Percentiles rank a stretch among this genome's conserved stretches.
phyloP scores from a whole-genome alignment of 2,113 vertebrate genomes.

The Alosa alosa region DNA sequence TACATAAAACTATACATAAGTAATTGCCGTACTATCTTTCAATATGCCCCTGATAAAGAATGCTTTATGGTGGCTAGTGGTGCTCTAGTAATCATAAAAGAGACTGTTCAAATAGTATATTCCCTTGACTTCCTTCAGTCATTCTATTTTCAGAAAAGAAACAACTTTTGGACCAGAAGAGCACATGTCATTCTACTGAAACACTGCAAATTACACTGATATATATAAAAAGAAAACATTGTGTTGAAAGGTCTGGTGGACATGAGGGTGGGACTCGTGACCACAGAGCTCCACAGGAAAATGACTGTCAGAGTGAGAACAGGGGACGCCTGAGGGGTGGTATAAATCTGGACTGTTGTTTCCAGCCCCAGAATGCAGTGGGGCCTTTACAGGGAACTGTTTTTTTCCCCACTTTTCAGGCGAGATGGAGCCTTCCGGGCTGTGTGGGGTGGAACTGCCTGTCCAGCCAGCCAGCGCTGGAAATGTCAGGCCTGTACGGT shows the following conservation, averaged over 20 bases:
- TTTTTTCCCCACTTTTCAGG: background rate
- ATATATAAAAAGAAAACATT: background rate
- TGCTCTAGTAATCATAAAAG: no score
- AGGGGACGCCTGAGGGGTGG: conserved; percentile 18
- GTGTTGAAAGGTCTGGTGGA: background rate
- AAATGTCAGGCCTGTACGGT: conserved; percentile 33
- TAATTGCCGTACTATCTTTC: background rate
- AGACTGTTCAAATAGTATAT: background rate
- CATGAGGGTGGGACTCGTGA: background rate
- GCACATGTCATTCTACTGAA: background rate
- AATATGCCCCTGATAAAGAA: background rate
- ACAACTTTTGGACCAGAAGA: background rate
- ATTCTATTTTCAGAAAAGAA: background rate
- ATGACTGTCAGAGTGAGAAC: background rate
- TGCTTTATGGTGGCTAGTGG: no score
- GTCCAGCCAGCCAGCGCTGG: conserved; percentile 22
- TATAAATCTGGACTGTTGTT: conserved; percentile 22
- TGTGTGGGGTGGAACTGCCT: conserved; percentile 4
- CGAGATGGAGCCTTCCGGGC: conserved; percentile 25
- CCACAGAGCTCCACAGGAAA: conserved; percentile 23
- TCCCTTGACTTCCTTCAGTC: no score
- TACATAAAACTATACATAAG: no score
- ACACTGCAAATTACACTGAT: background rate
- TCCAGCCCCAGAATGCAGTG: background rate
- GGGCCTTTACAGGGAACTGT: conserved; percentile 25